Percentiles rank a stretch among this genome's conserved stretches.
Evolutionary conservation across 2,888 invertebrate genomes (phyloP).

Genomic region (Agonopterix alstromeriana): DNA sequence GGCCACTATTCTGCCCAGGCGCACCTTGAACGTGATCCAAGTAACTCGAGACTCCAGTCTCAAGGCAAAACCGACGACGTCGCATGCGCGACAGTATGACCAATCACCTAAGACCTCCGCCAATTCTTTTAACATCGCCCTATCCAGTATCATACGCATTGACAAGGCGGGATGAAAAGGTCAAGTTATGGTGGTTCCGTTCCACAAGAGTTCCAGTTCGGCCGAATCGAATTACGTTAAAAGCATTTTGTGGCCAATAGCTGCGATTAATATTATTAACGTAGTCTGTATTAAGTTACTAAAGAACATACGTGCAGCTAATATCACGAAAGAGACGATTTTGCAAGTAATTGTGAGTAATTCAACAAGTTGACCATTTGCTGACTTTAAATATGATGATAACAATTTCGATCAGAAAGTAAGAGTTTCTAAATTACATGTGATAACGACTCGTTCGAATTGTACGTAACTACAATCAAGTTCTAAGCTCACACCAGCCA

Average conservation of each 20-base stretch:
- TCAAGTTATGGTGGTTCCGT: conserved; percentile 47
- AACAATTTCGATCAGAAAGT: neutral
- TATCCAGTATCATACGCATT: conserved; percentile 18
- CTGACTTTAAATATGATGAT: too few species aligned
- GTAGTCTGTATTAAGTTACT: conserved; percentile 54
- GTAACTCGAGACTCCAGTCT: conserved; percentile 66
- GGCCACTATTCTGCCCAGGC: conserved; percentile 41
- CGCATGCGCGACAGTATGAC: conserved; percentile 43
- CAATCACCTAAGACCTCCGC: conserved; percentile 44
- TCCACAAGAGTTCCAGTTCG: conserved; percentile 58
- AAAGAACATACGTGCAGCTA: conserved; percentile 5
- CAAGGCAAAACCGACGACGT: conserved; percentile 61
- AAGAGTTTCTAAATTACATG: conserved; percentile 3
- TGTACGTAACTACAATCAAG: too few species aligned
- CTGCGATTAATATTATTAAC: conserved; percentile 67
- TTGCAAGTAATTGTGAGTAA: neutral
- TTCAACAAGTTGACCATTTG: too few species aligned
- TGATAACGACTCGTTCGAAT: neutral
- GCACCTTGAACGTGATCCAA: conserved; percentile 73
- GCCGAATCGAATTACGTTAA: conserved; percentile 70
- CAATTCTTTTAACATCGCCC: conserved; percentile 25
- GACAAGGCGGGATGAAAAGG: conserved; percentile 31
- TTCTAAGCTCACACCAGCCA: neutral
- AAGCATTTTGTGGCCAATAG: conserved; percentile 69
- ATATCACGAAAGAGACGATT: neutral